Conservation (phyloP, 2,113 vertebrate genomes). For the Paradoxurus hermaphroditus region DNA sequence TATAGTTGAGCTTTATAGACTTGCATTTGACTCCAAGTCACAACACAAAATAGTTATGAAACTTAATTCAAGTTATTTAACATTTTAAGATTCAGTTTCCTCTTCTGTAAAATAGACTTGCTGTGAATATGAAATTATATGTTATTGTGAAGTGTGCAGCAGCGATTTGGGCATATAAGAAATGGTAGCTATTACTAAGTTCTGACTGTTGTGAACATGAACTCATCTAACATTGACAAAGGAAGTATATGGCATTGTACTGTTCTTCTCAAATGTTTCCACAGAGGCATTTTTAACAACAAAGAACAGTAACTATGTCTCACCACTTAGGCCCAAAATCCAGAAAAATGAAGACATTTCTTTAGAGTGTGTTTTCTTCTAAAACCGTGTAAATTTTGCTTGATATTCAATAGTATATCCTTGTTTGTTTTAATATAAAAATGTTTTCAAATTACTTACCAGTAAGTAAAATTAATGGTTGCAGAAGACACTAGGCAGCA, state of each 20-base stretch:
- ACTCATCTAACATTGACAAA: not conserved
- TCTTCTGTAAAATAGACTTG: not conserved
- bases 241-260: not conserved
- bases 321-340: not conserved
- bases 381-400: not conserved
- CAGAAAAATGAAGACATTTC: not conserved
- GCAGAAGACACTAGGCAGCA: not conserved
- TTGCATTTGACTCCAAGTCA: not conserved
- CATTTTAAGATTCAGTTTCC: not conserved
- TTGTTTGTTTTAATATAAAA: slow-evolving; percentile 8
- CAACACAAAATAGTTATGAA: slow-evolving; percentile 18
- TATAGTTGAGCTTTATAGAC: not conserved
- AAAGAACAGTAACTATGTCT: not conserved
- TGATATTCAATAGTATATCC: not conserved
- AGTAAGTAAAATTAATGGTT: not conserved
- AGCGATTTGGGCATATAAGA: not conserved
- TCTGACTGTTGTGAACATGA: not conserved
- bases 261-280: not conserved
- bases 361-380: not conserved
- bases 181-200: not conserved
- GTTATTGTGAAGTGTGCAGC: not conserved
- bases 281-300: not conserved
- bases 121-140: slow-evolving; percentile 7
- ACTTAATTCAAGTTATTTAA: not conserved
- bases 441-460: not conserved